Conservation (phyloP, 2,797 vertebrate genomes). For the Sebastes minor region DNA sequence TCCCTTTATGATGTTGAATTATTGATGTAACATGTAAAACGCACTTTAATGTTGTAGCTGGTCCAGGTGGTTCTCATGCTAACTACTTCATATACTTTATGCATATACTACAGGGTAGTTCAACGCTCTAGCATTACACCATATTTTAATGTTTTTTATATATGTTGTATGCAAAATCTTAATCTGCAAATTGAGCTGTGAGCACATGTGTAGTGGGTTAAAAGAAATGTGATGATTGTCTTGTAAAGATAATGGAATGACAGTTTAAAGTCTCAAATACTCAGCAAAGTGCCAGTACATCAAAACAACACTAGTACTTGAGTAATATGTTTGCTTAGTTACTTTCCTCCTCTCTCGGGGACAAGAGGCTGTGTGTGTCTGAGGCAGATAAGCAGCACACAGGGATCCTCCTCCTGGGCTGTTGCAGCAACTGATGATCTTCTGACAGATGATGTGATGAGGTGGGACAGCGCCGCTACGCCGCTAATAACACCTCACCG, state of each 20-base stretch:
- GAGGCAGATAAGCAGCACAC: conserved; percentile 36
- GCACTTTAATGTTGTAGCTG: not conserved
- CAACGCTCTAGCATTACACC: not conserved
- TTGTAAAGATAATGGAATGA: not conserved
- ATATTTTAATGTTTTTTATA: not conserved
- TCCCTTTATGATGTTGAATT: not conserved
- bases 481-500: conserved; percentile 70
- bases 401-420: conserved; percentile 36
- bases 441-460: conserved; percentile 72
- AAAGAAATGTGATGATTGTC: not conserved
- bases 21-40: not conserved
- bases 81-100: not conserved
- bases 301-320: not conserved
- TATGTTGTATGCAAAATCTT: not conserved
- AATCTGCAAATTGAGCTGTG: not conserved
- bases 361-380: conserved; percentile 25
- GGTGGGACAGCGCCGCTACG: conserved; percentile 47
- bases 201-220: not conserved
- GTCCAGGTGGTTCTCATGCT: not conserved
- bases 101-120: not conserved
- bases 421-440: conserved; percentile 52
- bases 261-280: not conserved
- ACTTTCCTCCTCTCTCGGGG: conserved; percentile 12
- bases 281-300: not conserved
- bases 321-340: not conserved